Conservation (phyloP, 2,888 invertebrate species). For the Drosophila siamana region DNA sequence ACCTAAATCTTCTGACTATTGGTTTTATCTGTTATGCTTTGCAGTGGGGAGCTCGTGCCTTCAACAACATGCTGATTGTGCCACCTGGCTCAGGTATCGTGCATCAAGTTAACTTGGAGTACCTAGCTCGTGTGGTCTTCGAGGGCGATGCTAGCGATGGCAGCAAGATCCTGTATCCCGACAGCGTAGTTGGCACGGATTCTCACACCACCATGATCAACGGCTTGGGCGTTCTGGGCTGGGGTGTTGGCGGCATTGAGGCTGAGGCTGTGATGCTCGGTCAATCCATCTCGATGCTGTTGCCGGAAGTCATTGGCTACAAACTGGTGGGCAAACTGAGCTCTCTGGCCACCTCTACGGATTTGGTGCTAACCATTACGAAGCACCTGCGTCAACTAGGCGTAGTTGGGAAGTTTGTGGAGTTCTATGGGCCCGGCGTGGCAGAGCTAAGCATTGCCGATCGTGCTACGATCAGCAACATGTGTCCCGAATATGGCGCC, state of each 20-base stretch:
- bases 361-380: conserved; percentile 98
- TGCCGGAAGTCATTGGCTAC: conserved; percentile 98
- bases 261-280: conserved; percentile 99
- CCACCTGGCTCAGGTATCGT: conserved; percentile 99
- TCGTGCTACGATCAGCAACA: conserved; percentile 98
- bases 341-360: conserved; percentile 96
- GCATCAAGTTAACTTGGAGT: conserved; percentile 99
- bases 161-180: conserved; percentile 90
- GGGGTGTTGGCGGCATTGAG: conserved; percentile 98
- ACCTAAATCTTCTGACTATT: background rate
- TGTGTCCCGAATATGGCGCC: conserved; percentile 99
- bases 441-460: conserved; percentile 96
- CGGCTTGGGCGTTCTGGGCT: conserved; percentile 97
- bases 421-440: conserved; percentile 98
- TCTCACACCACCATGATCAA: conserved; percentile 99
- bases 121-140: conserved; percentile 96
- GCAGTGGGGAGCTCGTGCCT: conserved; percentile 98
- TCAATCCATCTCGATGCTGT: conserved; percentile 97
- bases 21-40: conserved; percentile 14
- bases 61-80: conserved; percentile 98
- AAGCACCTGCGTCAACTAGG: conserved; percentile 97
- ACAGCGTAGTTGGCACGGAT: conserved; percentile 98
- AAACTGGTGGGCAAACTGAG: conserved; percentile 92
- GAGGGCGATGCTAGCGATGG: conserved; percentile 85
- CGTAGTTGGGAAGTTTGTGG: conserved; percentile 99